Evolutionary conservation across 2,113 vertebrate species (phyloP).

Genomic region (Sigmodon hispidus): DNA sequence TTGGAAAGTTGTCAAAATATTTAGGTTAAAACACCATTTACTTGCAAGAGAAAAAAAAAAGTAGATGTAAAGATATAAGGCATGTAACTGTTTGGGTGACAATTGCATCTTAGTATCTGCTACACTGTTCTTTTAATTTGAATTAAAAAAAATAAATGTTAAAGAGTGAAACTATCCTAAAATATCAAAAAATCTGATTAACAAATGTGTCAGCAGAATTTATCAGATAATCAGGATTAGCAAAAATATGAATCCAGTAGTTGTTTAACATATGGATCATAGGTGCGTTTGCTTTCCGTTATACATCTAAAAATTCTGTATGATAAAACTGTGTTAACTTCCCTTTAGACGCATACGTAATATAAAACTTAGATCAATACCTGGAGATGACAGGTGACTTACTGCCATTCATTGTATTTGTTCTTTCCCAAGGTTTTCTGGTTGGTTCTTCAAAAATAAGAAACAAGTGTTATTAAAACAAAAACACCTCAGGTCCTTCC

Average conservation of each 20-base stretch:
- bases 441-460: conserved; percentile 91
- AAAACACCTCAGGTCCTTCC: background rate
- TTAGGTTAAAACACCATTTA: background rate
- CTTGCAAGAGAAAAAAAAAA: background rate
- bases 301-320: background rate
- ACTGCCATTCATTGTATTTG: conserved; percentile 98
- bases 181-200: background rate
- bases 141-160: background rate
- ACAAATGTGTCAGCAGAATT: background rate
- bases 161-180: background rate
- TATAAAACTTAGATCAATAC: conserved; percentile 83
- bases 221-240: background rate
- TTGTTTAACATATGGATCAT: rapidly evolving
- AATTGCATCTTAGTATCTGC: rapidly evolving
- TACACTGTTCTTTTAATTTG: background rate
- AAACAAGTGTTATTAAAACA: conserved; percentile 44
- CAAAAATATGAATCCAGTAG: background rate
- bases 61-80: background rate
- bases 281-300: no score
- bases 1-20: background rate
- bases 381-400: conserved; percentile 99
- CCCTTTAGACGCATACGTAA: background rate
- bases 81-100: background rate
- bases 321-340: background rate
- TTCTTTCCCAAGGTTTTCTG: conserved; percentile 98